Evolutionary conservation across 2,797 vertebrate genomes (phyloP).

Genomic region (Eremophila alpestris): DNA sequence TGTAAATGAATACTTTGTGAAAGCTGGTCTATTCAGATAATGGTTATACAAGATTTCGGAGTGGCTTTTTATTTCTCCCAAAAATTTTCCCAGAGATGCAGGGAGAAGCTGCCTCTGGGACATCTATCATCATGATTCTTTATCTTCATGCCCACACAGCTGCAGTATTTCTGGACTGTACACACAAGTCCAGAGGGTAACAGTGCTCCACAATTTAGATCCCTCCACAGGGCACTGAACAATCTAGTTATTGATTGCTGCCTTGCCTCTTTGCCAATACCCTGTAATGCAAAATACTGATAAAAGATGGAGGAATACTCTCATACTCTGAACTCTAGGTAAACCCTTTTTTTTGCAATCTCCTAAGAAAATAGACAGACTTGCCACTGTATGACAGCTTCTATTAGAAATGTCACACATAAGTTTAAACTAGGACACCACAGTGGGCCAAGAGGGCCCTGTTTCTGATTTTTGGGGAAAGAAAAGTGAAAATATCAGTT

Average conservation of each 20-base stretch:
- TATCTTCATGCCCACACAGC: not conserved
- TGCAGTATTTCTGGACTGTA: not conserved
- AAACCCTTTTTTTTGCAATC: not conserved
- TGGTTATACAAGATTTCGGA: not conserved
- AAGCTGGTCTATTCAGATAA: not conserved
- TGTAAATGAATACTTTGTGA: not conserved
- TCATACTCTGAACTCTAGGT: not conserved
- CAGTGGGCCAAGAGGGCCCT: not conserved
- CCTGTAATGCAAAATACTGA: not conserved
- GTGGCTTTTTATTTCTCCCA: not conserved
- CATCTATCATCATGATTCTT: not conserved
- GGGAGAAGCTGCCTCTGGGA: not conserved
- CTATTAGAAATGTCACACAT: not conserved
- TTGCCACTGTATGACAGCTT: not conserved
- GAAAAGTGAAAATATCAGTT: not conserved
- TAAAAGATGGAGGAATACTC: not conserved
- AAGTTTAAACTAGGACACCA: not conserved
- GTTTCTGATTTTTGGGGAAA: not conserved
- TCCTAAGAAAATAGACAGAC: not conserved
- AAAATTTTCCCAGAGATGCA: not conserved
- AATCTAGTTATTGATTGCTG: not conserved
- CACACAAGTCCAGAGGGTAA: not conserved
- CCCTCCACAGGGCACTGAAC: not conserved
- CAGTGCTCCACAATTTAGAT: not conserved
- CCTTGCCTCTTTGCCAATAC: not conserved